A percentile compares a stretch with the other conserved stretches of the same genome.
These are phyloP conservation scores for Diuraphis noxia DNA, from an alignment of 1,140 invertebrate genomes.

Conservation along the genomic window DNA sequence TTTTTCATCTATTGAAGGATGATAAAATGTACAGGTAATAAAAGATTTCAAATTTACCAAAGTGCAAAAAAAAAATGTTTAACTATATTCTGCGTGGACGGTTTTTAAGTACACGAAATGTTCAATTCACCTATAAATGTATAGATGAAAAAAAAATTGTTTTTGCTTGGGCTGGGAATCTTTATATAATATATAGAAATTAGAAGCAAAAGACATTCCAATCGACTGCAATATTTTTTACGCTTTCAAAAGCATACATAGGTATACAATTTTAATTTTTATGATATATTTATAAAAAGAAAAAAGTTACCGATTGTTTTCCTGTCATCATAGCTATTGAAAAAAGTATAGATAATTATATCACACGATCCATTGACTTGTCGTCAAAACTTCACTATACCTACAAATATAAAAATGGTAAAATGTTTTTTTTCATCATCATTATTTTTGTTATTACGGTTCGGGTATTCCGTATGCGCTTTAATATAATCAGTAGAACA, in stretches of 20 bases:
- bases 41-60: background rate
- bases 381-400: background rate
- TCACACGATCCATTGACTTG: background rate
- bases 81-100: background rate
- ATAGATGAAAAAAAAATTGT: background rate
- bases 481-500: background rate
- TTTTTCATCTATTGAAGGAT: background rate
- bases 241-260: background rate
- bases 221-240: background rate
- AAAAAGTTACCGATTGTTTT: background rate
- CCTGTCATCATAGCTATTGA: too few relatives aligned
- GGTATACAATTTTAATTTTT: background rate
- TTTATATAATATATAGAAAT: background rate
- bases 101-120: background rate
- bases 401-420: background rate
- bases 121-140: background rate
- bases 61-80: background rate
- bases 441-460: background rate
- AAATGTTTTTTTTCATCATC: background rate
- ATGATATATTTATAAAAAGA: background rate
- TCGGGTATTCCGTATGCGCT: background rate
- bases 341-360: background rate
- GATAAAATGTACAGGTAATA: background rate
- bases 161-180: background rate
- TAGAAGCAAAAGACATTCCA: background rate